phyloP scores from a whole-genome alignment of 2,113 vertebrate species.

The Ursus arctos region DNA sequence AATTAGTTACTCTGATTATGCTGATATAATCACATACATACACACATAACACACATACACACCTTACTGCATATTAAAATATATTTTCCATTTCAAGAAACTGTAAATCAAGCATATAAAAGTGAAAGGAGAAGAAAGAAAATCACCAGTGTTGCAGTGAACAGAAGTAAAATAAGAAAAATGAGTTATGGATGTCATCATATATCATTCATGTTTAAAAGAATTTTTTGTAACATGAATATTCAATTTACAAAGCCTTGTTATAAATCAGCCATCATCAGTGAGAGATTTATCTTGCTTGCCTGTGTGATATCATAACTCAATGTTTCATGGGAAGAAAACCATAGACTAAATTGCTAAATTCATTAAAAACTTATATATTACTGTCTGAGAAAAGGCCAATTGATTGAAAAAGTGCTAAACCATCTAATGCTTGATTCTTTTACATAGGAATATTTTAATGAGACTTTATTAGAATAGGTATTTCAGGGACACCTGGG shows the following conservation, averaged over 20 bases:
- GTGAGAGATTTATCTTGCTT: conserved; percentile 73
- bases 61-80: conserved; percentile 47
- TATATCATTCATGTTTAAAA: conserved; percentile 76
- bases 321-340: conserved; percentile 54
- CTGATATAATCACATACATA: conserved; percentile 43
- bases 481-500: neutral
- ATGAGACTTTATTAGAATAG: conserved; percentile 1
- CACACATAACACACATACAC: neutral
- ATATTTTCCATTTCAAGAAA: conserved; percentile 64
- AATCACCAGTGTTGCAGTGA: conserved; percentile 56
- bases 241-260: conserved; percentile 79
- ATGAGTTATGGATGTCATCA: conserved; percentile 72
- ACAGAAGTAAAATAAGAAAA: conserved; percentile 68
- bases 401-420: conserved; percentile 36
- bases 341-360: conserved; percentile 60
- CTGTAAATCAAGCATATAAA: conserved; percentile 67
- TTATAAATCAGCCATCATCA: conserved; percentile 72
- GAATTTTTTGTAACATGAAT: conserved; percentile 70
- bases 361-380: conserved; percentile 69
- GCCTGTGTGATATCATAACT: conserved; percentile 45
- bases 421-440: neutral
- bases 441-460: conserved; percentile 38
- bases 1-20: conserved; percentile 54
- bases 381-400: conserved; percentile 64
- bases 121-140: conserved; percentile 60